Conservation (phyloP, 2,888 invertebrate genomes). For the Ichneumoninae sp. region DNA sequence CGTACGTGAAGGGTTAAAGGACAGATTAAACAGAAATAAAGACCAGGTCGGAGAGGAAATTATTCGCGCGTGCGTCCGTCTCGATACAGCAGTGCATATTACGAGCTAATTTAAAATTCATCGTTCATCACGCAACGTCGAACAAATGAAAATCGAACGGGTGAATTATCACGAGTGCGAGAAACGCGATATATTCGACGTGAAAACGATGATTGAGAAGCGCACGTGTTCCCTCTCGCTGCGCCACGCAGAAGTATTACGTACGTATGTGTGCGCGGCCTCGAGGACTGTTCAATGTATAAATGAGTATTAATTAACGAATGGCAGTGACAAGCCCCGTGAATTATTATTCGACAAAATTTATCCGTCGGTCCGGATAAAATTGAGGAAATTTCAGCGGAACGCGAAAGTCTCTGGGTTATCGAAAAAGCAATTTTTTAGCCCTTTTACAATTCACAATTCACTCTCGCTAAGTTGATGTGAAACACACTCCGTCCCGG, state of each 20-base stretch:
- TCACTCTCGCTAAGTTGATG: too few species aligned
- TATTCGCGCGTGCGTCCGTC: too few species aligned
- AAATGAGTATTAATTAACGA: constrained; percentile 44
- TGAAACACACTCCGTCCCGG: too few species aligned
- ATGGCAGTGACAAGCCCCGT: constrained; percentile 7
- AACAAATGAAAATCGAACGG: constrained; percentile 42
- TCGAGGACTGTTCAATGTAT: background rate
- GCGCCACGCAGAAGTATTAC: constrained; percentile 26
- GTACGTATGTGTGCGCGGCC: background rate
- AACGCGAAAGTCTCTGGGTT: too few species aligned
- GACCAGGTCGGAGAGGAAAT: background rate
- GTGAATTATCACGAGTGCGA: constrained; percentile 23
- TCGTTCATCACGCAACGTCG: constrained; percentile 24
- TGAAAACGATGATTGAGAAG: constrained; percentile 42
- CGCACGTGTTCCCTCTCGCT: constrained; percentile 9
- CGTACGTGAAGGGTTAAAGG: too few species aligned
- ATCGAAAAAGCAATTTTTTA: too few species aligned
- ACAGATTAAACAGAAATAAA: background rate
- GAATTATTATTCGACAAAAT: constrained; percentile 12
- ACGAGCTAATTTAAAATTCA: constrained; percentile 13
- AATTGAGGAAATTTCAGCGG: too few species aligned
- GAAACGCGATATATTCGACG: constrained; percentile 26
- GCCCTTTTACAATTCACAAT: too few species aligned
- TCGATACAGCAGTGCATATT: too few species aligned
- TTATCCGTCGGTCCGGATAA: background rate